Evolutionary conservation across 2,797 vertebrate genomes (phyloP).

Genomic region (Zenarchopterus dispar): DNA sequence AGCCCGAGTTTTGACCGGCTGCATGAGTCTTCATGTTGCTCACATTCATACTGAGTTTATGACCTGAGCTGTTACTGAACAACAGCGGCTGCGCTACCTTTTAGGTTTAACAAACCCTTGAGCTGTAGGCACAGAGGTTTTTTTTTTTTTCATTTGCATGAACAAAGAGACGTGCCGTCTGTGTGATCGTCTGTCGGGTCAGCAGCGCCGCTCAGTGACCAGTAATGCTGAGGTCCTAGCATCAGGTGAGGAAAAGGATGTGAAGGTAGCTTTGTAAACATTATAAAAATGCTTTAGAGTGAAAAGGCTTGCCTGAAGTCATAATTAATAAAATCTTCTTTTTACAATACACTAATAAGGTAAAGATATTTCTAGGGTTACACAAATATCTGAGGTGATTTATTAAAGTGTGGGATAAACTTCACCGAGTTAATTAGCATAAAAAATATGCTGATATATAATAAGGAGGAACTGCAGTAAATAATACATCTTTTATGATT

Average conservation of each 20-base stretch:
- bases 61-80: conserved; percentile 2
- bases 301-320: too few species aligned
- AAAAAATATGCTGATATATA: not conserved
- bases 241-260: not conserved
- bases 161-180: not conserved
- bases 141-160: not conserved
- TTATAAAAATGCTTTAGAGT: too few species aligned
- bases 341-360: too few species aligned
- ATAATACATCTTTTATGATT: not conserved
- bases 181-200: not conserved
- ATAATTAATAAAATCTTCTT: too few species aligned
- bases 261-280: not conserved
- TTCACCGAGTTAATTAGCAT: not conserved
- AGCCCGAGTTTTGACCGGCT: not conserved
- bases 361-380: not conserved
- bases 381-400: not conserved
- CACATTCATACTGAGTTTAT: not conserved
- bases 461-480: not conserved
- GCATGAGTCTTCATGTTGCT: not conserved
- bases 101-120: not conserved
- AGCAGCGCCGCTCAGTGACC: not conserved
- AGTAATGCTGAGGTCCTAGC: not conserved
- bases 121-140: too few species aligned
- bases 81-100: not conserved
- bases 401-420: not conserved